These are phyloP conservation scores for Okamejei kenojei DNA, from an alignment of 2,797 vertebrate genomes.

Conservation along the genomic window DNA sequence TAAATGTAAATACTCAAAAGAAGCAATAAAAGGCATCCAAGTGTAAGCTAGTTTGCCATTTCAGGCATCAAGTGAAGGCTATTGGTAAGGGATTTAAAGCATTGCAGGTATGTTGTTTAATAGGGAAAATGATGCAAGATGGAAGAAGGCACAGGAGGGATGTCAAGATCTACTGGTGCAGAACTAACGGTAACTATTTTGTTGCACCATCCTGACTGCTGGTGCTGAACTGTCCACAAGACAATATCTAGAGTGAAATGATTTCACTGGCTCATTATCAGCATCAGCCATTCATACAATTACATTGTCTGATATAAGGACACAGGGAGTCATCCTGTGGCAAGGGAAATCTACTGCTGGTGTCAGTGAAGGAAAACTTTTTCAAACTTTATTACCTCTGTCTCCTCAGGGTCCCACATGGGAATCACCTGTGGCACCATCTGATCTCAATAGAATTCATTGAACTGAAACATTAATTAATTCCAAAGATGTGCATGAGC, in stretches of 20 bases:
- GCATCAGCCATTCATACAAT: not conserved
- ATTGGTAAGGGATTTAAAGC: not conserved
- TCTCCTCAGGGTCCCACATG: not conserved
- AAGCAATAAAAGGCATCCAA: not conserved
- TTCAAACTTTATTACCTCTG: not conserved
- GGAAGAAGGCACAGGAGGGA: not conserved
- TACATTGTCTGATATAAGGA: not conserved
- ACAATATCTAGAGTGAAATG: not conserved
- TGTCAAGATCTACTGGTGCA: not conserved
- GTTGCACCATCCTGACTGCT: not conserved
- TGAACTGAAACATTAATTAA: too few relatives aligned
- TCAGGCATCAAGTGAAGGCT: not conserved
- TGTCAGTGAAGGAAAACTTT: not conserved
- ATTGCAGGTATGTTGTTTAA: not conserved
- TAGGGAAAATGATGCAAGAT: not conserved
- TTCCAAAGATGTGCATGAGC: too few relatives aligned
- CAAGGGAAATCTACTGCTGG: not conserved
- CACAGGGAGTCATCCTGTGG: not conserved
- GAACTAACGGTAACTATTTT: not conserved
- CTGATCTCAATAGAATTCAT: not conserved
- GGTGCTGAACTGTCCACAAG: not conserved
- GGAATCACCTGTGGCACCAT: not conserved
- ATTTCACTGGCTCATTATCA: not conserved
- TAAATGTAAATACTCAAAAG: not conserved
- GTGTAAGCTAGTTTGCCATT: not conserved